A percentile compares a stretch with the other conserved stretches of the same genome.
Conservation (phyloP, 2,113 vertebrate species). For the Halichoerus grypus region DNA sequence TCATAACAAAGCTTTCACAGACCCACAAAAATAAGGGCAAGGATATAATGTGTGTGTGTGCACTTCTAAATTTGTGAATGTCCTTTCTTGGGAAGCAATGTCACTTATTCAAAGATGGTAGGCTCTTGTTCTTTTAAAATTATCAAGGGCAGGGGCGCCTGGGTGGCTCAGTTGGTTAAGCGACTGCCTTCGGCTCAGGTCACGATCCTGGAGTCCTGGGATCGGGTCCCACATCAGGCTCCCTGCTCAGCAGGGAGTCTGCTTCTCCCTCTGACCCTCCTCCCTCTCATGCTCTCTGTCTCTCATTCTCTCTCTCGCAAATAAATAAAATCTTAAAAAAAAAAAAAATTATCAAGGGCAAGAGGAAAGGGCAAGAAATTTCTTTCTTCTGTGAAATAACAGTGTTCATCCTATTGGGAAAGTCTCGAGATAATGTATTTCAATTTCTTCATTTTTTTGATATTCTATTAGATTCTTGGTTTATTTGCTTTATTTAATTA, state of each 20-base stretch:
- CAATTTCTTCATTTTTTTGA: neutral
- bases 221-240: no score
- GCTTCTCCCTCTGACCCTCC: no score
- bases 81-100: neutral
- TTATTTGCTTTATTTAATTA: neutral
- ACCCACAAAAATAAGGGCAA: neutral
- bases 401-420: neutral
- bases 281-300: no score
- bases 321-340: no score
- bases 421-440: neutral
- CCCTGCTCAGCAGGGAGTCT: no score
- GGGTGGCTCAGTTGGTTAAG: no score
- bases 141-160: neutral
- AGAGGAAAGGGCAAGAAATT: neutral
- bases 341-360: neutral
- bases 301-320: no score
- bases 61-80: neutral
- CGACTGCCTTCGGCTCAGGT: no score
- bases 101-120: neutral
- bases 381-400: neutral
- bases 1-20: neutral
- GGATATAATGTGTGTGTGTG: neutral
- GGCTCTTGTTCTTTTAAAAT: neutral
- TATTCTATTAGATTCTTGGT: neutral
- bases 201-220: no score